phyloP scores from a whole-genome alignment of 2,113 vertebrate genomes.

The Mesitornis unicolor region DNA sequence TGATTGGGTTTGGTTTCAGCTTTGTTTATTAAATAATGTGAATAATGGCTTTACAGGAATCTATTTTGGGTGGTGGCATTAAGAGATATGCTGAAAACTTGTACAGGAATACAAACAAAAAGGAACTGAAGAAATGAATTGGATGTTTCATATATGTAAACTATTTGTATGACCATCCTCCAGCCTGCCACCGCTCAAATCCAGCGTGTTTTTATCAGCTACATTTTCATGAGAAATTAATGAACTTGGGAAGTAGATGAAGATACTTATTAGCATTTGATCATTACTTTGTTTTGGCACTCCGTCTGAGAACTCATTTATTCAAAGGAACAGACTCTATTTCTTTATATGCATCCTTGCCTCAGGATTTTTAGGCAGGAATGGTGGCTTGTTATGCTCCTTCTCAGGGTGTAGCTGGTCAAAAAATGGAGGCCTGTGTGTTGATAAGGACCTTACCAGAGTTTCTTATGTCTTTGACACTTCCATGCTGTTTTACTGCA shows the following conservation, averaged over 20 bases:
- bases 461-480: constrained; percentile 50
- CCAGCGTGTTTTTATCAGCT: not conserved
- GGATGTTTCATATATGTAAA: not conserved
- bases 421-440: not conserved
- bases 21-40: not conserved
- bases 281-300: not conserved
- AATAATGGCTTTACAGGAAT: not conserved
- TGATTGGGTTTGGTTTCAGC: not conserved
- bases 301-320: not conserved
- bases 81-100: not conserved
- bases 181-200: not conserved
- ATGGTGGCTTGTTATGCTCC: not conserved
- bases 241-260: not conserved
- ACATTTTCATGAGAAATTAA: not conserved
- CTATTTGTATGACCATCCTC: not conserved
- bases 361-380: not conserved
- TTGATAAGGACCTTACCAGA: constrained; percentile 29
- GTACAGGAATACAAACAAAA: not conserved
- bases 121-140: not conserved
- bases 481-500: constrained; percentile 21
- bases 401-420: not conserved
- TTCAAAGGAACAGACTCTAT: not conserved
- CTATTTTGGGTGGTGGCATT: not conserved
- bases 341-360: not conserved
- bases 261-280: not conserved